phyloP scores from a whole-genome alignment of 2,797 vertebrate species.

The Parauchenoglanis ngamensis region DNA sequence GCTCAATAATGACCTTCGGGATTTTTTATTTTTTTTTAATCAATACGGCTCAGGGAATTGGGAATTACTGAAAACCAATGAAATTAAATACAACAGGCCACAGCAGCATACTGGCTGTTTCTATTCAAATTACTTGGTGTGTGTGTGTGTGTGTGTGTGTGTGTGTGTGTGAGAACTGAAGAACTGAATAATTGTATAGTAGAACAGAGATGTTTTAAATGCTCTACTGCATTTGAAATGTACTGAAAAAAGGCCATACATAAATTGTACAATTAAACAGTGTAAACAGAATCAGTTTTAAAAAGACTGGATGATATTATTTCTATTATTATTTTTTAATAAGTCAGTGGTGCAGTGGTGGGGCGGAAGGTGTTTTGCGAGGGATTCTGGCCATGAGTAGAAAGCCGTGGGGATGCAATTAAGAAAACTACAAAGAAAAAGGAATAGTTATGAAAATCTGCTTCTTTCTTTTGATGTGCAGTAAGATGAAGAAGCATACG shows the following conservation, averaged over 20 bases:
- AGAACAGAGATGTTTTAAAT: neutral
- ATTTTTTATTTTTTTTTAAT: neutral
- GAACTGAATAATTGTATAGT: no score
- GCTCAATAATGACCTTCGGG: neutral
- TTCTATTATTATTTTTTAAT: conserved; percentile 44
- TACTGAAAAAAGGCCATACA: neutral
- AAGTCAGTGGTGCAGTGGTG: conserved; percentile 54
- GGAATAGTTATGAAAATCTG: conserved; percentile 82
- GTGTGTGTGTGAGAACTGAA: neutral
- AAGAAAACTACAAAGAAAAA: conserved; percentile 83
- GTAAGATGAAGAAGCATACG: conserved; percentile 4
- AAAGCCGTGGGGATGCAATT: conserved; percentile 84
- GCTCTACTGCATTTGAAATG: neutral
- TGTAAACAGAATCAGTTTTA: neutral
- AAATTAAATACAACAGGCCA: no score
- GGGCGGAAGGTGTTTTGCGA: conserved; percentile 78
- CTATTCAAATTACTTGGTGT: no score
- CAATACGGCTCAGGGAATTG: neutral
- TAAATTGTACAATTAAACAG: neutral
- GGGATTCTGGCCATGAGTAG: conserved; percentile 80
- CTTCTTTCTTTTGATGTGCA: conserved; percentile 80
- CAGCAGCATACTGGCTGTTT: no score
- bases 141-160: no score
- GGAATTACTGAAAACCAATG: neutral
- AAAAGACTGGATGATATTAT: neutral